phyloP scores from a whole-genome alignment of 1,140 invertebrate species.

The Tetramorium alpestre region DNA sequence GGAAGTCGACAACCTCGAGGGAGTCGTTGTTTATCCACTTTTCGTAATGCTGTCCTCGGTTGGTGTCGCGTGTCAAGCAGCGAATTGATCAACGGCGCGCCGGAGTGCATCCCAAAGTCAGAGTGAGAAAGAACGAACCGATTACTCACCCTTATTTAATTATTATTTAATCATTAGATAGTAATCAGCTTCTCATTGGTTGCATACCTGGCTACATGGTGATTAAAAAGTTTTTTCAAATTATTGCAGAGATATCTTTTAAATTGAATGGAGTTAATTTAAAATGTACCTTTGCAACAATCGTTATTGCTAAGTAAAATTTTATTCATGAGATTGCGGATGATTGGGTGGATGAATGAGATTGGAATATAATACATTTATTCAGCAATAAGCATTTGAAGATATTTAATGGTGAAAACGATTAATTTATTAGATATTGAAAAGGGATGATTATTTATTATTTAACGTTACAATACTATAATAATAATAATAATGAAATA shows the following conservation, averaged over 20 bases:
- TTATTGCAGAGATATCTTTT: background rate
- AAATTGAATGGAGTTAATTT: background rate
- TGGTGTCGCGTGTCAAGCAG: background rate
- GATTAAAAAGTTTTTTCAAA: background rate
- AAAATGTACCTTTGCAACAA: background rate
- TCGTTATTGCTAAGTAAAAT: background rate
- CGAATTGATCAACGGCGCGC: constrained; percentile 15
- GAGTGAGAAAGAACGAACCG: background rate
- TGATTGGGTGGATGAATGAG: background rate
- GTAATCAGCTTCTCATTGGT: background rate
- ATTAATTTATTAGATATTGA: background rate
- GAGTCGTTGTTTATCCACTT: constrained; percentile 38
- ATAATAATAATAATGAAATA: constrained; percentile 3
- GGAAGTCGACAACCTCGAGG: background rate
- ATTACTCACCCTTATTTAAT: background rate
- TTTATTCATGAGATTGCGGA: background rate
- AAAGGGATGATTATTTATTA: constrained; percentile 1
- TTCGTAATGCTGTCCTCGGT: background rate
- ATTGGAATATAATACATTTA: background rate
- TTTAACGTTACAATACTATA: background rate
- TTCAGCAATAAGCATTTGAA: background rate
- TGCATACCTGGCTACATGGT: background rate
- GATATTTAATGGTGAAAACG: background rate
- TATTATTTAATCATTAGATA: background rate
- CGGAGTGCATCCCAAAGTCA: background rate